Percentiles rank a stretch among this genome's conserved stretches.
Evolutionary conservation across 2,113 vertebrate genomes (phyloP).

Genomic region (Chunga burmeisteri): DNA sequence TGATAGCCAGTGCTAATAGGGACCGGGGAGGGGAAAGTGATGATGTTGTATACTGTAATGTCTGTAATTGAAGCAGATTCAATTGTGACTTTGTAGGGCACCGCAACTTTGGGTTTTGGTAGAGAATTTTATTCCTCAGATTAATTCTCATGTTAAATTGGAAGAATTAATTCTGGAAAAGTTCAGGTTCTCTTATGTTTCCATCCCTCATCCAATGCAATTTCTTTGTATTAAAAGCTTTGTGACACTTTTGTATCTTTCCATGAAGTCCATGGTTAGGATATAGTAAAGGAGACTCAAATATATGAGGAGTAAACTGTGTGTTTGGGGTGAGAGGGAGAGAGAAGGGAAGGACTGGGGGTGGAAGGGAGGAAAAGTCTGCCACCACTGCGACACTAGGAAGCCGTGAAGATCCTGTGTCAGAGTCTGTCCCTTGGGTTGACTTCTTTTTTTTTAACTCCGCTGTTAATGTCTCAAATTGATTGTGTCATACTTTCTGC

Average conservation of each 20-base stretch:
- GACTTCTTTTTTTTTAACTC: neutral
- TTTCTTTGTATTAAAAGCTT: neutral
- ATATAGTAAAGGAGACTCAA: neutral
- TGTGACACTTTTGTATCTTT: neutral
- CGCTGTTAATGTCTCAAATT: neutral
- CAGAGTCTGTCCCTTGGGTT: neutral
- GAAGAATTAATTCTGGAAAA: neutral
- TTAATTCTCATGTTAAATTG: neutral
- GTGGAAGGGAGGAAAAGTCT: neutral
- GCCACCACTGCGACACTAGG: neutral
- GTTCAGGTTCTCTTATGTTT: neutral
- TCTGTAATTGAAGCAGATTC: neutral
- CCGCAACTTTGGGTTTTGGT: neutral
- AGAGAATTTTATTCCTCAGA: neutral
- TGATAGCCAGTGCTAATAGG: neutral
- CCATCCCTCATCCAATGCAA: neutral
- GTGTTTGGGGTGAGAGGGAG: neutral
- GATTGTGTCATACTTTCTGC: neutral
- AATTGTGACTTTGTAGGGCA: neutral
- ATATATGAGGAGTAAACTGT: neutral
- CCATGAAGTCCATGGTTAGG: neutral
- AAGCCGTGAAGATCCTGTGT: neutral
- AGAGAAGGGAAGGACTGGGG: neutral
- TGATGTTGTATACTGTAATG: neutral
- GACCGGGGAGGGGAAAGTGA: neutral